Conservation (phyloP, 64 coral and sea anemone species). For the Orbicella faveolata region DNA sequence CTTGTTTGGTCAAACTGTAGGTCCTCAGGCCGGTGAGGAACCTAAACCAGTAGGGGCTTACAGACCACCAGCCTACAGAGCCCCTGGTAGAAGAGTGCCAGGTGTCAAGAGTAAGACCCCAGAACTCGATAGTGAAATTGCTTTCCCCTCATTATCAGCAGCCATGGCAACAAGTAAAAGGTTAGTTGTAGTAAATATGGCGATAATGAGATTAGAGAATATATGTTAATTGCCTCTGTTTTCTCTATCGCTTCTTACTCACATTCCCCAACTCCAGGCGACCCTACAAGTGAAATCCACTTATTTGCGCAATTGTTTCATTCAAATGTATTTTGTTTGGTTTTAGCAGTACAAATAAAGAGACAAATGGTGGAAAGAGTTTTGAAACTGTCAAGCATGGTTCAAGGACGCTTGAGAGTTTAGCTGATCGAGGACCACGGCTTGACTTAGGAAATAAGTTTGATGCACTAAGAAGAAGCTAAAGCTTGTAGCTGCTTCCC, state of each 20-base stretch:
- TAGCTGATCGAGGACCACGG: conserved; percentile 55
- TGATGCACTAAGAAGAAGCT: conserved; percentile 72
- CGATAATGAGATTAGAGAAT: too few relatives aligned
- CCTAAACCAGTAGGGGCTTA: conserved; percentile 68
- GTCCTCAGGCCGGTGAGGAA: conserved; percentile 39
- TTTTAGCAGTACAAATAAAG: conserved; percentile 33
- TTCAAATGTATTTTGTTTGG: background rate
- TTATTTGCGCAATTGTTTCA: background rate
- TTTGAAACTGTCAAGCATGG: conserved; percentile 78
- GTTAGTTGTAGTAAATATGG: background rate
- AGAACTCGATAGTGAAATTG: conserved; percentile 96
- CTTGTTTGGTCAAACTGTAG: background rate
- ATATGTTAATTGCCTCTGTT: too few relatives aligned
- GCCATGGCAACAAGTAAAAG: conserved; percentile 56
- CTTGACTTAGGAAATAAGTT: conserved; percentile 77
- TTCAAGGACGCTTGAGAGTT: conserved; percentile 49
- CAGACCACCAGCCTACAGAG: conserved; percentile 79
- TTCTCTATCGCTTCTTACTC: too few relatives aligned
- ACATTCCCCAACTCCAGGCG: background rate
- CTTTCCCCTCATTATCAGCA: conserved; percentile 72
- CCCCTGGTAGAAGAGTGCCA: conserved; percentile 78
- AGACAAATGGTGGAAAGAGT: conserved; percentile 53
- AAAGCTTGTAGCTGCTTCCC: background rate
- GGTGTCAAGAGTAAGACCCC: conserved; percentile 58
- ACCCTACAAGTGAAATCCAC: background rate